phyloP scores from a whole-genome alignment of 2,888 invertebrate genomes.

The Vanessa cardui region DNA sequence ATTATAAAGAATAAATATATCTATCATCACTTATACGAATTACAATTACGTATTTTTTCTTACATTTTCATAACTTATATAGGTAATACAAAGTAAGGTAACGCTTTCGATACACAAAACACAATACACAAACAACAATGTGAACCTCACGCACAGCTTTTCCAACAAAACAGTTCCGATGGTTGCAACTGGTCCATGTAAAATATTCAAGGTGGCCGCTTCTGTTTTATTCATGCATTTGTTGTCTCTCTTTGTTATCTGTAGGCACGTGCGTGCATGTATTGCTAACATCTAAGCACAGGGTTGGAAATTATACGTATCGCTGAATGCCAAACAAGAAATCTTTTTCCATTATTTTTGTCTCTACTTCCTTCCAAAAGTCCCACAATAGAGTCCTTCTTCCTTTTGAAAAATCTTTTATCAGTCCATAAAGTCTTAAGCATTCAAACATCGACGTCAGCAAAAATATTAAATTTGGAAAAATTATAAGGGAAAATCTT shows the following conservation, averaged over 20 bases:
- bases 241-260: slow-evolving; percentile 60
- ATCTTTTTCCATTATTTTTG: no score
- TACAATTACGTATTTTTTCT: no score
- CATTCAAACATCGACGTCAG: no score
- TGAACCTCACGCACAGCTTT: slow-evolving; percentile 1
- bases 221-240: slow-evolving; percentile 63
- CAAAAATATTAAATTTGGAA: no score
- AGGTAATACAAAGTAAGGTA: no score
- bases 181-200: slow-evolving; percentile 38
- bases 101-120: background rate
- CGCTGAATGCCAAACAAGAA: background rate
- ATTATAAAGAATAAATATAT: no score
- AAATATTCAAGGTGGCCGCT: slow-evolving; percentile 57
- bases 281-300: slow-evolving; percentile 26
- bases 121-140: background rate
- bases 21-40: no score
- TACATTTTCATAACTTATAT: no score
- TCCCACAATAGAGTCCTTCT: no score
- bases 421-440: no score
- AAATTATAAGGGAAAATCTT: background rate
- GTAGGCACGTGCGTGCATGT: slow-evolving; percentile 37
- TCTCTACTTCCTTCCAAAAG: no score
- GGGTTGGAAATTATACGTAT: background rate
- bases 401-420: no score
- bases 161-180: slow-evolving; percentile 7